Evolutionary conservation across 2,797 vertebrate species (phyloP).

Genomic region (Eurystomus glaucurus): DNA sequence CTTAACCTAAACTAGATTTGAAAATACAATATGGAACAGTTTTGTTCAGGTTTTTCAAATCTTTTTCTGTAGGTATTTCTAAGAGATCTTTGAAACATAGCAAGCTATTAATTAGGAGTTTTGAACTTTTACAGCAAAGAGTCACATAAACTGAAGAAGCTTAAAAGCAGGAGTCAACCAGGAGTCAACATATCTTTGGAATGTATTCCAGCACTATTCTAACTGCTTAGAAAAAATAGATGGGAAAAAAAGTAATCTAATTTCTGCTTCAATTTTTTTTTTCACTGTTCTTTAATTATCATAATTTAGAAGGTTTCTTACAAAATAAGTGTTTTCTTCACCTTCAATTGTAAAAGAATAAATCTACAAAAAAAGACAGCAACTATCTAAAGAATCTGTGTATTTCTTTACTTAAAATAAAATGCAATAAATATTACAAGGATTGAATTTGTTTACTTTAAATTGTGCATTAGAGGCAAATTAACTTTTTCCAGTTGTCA

Average conservation of each 20-base stretch:
- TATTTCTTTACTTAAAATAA: background rate
- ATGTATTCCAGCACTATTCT: background rate
- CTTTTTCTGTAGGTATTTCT: background rate
- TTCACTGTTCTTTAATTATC: background rate
- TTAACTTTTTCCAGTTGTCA: background rate
- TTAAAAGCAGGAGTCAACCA: background rate
- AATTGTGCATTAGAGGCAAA: background rate
- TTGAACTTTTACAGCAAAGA: background rate
- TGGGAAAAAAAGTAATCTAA: accelerated
- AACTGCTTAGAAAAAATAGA: background rate
- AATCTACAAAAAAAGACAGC: background rate
- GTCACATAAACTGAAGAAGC: background rate
- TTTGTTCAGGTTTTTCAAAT: background rate
- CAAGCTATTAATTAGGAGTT: background rate
- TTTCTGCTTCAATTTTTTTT: background rate
- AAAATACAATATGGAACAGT: background rate
- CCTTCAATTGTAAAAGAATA: background rate
- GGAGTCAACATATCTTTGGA: background rate
- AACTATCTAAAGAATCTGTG: background rate
- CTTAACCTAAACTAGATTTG: background rate
- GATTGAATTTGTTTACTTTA: background rate
- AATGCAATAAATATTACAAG: background rate
- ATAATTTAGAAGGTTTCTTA: background rate
- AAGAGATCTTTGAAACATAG: background rate
- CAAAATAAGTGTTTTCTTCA: background rate